Evolutionary conservation across 2,797 vertebrate species (phyloP).

Genomic region (Thripadectes ignobilis): DNA sequence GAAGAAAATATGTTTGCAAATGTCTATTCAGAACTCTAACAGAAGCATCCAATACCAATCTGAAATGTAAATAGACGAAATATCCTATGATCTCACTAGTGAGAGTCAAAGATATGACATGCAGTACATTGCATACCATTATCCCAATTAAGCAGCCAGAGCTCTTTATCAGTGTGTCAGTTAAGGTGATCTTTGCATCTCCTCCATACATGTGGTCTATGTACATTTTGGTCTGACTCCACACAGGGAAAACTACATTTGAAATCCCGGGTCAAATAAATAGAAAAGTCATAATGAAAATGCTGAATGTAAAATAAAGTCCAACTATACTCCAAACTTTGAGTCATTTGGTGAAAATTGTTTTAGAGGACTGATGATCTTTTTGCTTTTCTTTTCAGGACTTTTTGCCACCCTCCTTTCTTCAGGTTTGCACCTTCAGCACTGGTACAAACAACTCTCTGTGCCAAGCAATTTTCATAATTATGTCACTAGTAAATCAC

Average conservation of each 20-base stretch:
- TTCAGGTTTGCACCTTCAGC: not conserved
- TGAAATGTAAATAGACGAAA: not conserved
- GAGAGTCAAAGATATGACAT: not conserved
- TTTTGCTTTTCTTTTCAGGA: not conserved
- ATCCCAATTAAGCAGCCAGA: not conserved
- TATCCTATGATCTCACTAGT: not conserved
- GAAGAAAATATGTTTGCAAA: not conserved
- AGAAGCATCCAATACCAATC: not conserved
- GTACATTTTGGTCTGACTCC: not conserved
- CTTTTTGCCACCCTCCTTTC: not conserved
- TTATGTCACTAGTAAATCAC: not conserved
- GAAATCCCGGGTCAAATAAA: not conserved
- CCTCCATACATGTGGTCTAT: not conserved
- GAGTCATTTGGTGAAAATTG: not conserved
- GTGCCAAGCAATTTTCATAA: not conserved
- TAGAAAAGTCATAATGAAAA: not conserved
- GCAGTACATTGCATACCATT: not conserved
- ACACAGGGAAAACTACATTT: not conserved
- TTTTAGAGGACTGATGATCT: not conserved
- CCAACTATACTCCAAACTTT: not conserved
- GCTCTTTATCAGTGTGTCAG: not conserved
- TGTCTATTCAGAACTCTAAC: not conserved
- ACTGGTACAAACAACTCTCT: not conserved
- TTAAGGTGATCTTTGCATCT: not conserved
- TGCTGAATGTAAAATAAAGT: not conserved